Conservation (phyloP, 2,113 vertebrate genomes). For the Herpetotheres cachinnans region DNA sequence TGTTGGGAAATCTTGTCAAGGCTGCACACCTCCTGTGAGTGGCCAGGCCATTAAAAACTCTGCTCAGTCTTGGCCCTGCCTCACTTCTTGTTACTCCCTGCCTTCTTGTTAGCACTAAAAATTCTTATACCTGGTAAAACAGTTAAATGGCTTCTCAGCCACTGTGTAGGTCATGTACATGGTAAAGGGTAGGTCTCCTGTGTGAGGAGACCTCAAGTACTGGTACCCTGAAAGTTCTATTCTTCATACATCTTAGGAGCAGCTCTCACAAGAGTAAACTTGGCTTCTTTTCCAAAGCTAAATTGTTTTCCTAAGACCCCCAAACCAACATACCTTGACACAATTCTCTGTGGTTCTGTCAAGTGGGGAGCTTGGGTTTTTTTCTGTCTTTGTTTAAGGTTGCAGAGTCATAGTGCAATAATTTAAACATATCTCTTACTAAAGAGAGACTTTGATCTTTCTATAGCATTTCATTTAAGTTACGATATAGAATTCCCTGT, state of each 20-base stretch:
- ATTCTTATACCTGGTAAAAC: neutral
- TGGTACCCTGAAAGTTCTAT: neutral
- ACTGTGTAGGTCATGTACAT: neutral
- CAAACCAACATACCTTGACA: neutral
- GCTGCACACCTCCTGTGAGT: neutral
- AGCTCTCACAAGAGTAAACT: neutral
- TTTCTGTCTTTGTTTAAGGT: neutral
- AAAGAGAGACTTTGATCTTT: neutral
- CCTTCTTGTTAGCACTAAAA: neutral
- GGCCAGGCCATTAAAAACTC: neutral
- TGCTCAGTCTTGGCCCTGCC: neutral
- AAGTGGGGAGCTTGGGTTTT: neutral
- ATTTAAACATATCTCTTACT: neutral
- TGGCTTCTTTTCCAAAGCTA: neutral
- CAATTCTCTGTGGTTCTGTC: neutral
- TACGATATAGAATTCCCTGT: neutral
- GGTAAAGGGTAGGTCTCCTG: neutral
- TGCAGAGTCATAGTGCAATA: neutral
- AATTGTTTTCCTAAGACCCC: neutral
- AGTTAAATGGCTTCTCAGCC: neutral
- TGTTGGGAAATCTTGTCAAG: neutral
- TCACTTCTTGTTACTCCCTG: neutral
- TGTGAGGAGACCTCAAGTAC: neutral
- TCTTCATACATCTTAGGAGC: neutral
- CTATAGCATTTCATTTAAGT: neutral